Evolutionary conservation across 2,797 vertebrate species (phyloP).

Genomic region (Avahi laniger): DNA sequence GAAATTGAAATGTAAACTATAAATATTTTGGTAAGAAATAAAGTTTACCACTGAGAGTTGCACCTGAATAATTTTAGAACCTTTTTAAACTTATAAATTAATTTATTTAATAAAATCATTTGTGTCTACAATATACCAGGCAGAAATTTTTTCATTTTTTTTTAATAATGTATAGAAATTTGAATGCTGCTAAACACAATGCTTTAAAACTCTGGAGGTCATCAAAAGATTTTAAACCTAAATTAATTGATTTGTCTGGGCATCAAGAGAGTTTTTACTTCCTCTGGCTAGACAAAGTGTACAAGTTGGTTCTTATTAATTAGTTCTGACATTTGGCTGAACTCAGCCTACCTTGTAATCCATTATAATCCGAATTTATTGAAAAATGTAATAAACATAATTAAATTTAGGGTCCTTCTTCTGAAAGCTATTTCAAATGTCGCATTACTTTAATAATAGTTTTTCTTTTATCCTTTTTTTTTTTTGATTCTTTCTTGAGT

Average conservation of each 20-base stretch:
- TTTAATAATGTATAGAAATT: background rate
- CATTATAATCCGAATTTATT: background rate
- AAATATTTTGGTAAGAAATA: background rate
- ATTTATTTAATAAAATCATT: background rate
- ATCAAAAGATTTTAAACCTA: background rate
- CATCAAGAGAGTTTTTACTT: background rate
- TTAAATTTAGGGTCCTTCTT: conserved; percentile 1
- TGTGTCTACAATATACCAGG: background rate
- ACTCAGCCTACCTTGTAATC: background rate
- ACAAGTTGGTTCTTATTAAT: background rate
- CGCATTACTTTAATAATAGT: background rate
- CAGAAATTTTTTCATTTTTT: background rate
- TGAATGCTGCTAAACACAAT: background rate
- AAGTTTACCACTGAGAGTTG: background rate
- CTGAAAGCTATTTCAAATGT: conserved; percentile 2
- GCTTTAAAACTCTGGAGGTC: background rate
- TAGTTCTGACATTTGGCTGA: conserved; percentile 27
- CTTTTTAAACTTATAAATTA: background rate
- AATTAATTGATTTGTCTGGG: background rate
- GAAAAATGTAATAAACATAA: background rate
- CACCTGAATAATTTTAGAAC: background rate
- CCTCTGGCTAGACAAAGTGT: background rate
- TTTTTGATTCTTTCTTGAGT: background rate
- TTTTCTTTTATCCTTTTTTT: background rate
- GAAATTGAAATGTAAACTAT: background rate